Conservation (phyloP, 2,113 vertebrate genomes). For the Cranoglanis bouderius region DNA sequence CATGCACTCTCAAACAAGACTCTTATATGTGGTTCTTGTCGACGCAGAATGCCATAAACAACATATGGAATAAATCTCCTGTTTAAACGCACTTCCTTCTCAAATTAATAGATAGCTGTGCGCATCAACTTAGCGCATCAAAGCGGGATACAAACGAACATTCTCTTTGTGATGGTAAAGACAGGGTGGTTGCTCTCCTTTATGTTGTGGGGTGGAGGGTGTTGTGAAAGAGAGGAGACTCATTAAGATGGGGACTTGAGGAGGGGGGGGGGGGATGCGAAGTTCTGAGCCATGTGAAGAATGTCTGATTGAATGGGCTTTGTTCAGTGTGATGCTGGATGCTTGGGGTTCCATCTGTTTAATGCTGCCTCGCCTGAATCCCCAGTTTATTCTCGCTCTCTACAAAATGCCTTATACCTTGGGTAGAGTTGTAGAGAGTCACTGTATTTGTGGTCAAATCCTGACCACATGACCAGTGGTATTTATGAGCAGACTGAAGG, state of each 20-base stretch:
- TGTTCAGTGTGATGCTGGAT: slow-evolving; percentile 47
- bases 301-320: slow-evolving; percentile 59
- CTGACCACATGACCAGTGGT: not conserved
- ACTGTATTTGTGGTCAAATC: not conserved
- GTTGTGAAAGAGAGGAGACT: slow-evolving; percentile 57
- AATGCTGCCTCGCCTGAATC: not conserved
- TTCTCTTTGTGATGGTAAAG: slow-evolving; percentile 74
- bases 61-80: slow-evolving; percentile 68
- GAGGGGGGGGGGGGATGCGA: slow-evolving; percentile 56
- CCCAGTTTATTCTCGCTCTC: slow-evolving; percentile 4
- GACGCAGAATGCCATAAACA: slow-evolving; percentile 56
- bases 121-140: slow-evolving; percentile 36
- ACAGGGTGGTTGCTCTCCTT: slow-evolving; percentile 64
- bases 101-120: slow-evolving; percentile 15
- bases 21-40: slow-evolving; percentile 62
- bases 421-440: not conserved
- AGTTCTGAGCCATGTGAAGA: slow-evolving; percentile 59
- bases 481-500: slow-evolving; percentile 23
- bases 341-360: slow-evolving; percentile 51
- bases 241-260: slow-evolving; percentile 59
- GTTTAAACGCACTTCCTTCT: slow-evolving; percentile 53
- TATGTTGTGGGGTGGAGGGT: slow-evolving; percentile 40
- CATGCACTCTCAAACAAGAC: slow-evolving; percentile 24
- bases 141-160: slow-evolving; percentile 48
- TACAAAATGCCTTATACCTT: not conserved